Evolutionary conservation across 2,888 invertebrate species (phyloP), one percentile per base, ranked within the genome.

Genomic region (Dorcus hopei): DNA sequence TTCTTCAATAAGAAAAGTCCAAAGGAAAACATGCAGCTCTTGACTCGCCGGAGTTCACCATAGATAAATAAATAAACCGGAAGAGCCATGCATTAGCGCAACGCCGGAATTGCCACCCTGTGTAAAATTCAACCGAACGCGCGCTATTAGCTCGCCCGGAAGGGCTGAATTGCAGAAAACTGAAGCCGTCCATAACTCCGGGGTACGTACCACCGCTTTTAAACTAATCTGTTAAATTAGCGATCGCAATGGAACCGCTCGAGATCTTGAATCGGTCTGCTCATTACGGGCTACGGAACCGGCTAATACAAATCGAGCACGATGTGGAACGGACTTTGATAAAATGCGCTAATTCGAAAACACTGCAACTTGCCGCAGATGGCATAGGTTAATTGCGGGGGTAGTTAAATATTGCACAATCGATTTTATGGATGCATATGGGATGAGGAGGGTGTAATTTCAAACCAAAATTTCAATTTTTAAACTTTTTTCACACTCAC

Each of bases 291-390:
- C 56, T 65, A 57, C 61, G 49, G 54, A 52, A 54, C 49, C 56
- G 50, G 51, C 50, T 58, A 65, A 69, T 68, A 68, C 67, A 70
- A 70, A 71, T 71, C 65, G 69, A 64, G 64, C 62, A 59, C 65
- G 62, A 64, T 66, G 66, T 68, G 62, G 63, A 64, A 54, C 53
- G 54, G 71, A 70, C 71, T 69, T 71, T 70, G 71, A 71, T 70
- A 66, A 65, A 71, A 66, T 63, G 64, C 59, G 59, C 65, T 66
- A 66, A 69, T 70, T 68, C 64, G 64, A 63, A 65, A 67, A 62
- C 59, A 49, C 49, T 49, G 54, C 54, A 55, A 52, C 52, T 49
- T 57, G 55, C 53, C 49, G 57, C 49, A 55, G 54, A 55, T 55
- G 54, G 54, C 42, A 49, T 49, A 49, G 54, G 49, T 55, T 55